Percentiles rank a stretch among this genome's conserved stretches.
phyloP scores from a whole-genome alignment of 2,888 invertebrate species.

The Galeopsomyia nigrocyanea region DNA sequence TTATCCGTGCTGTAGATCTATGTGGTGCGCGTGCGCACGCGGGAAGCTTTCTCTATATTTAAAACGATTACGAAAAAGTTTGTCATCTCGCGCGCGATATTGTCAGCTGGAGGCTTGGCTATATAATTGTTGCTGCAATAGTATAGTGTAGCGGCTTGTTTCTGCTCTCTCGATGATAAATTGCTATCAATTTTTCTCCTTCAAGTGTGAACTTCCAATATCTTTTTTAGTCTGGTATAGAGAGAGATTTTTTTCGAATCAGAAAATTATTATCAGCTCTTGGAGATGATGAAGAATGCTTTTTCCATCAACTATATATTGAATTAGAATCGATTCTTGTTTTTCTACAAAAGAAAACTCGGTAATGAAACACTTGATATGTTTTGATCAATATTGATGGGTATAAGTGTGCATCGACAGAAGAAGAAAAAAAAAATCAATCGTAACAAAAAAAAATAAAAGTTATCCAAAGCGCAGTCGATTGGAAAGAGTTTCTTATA shows the following conservation, averaged over 20 bases:
- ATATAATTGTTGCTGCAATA: slow-evolving; percentile 5
- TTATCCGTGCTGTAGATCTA: slow-evolving; percentile 48
- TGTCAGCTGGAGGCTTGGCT: slow-evolving; percentile 8
- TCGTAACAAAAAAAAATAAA: neutral
- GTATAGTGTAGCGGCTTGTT: neutral
- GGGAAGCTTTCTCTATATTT: slow-evolving; percentile 27
- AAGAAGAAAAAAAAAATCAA: neutral
- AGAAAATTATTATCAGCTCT: too few relatives aligned
- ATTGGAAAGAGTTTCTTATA: slow-evolving; percentile 30
- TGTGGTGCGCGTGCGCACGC: slow-evolving; percentile 12
- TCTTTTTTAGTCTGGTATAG: too few relatives aligned
- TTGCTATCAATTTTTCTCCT: too few relatives aligned
- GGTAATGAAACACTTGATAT: too few relatives aligned
- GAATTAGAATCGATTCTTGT: too few relatives aligned
- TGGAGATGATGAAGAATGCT: too few relatives aligned
- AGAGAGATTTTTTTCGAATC: too few relatives aligned
- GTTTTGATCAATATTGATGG: too few relatives aligned
- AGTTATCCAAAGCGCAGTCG: neutral
- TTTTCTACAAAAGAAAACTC: too few relatives aligned
- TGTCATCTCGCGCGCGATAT: slow-evolving; percentile 14
- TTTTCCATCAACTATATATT: too few relatives aligned
- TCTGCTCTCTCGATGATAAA: neutral
- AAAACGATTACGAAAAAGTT: slow-evolving; percentile 21
- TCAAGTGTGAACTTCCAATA: too few relatives aligned
- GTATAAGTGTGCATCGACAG: too few relatives aligned